Base-by-base conservation (phyloP, 1,140 invertebrate genomes). In the Magallana angulata region DNA sequence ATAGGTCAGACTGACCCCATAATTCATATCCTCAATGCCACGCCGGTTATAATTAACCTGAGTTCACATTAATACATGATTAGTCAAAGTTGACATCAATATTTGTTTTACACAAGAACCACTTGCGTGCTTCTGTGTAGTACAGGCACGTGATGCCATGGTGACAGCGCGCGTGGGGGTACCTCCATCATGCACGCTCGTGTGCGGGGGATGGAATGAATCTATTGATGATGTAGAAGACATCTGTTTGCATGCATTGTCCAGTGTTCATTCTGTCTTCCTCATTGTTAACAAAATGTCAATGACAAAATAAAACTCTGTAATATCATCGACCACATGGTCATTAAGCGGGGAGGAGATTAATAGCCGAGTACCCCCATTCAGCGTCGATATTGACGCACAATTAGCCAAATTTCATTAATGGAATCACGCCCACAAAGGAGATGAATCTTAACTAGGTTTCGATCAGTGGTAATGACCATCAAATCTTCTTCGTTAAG, bases 231-330 rank as follows among this genome's bases (percentile, higher is more conserved):
- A 14, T 14, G 60, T 16, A 64, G 14, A 64, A 16, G 60, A 64
- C 60, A 64, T 16, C 60, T 64, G 60, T 64, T 64, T 64, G 60
- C 60, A 76, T 76, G 68, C 68, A 76, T 76, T 76, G 68, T 76
- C 68, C 68, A 30, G 68, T 30, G 30, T 30, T 76, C 68, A 76
- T 30, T 24, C 24, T 30, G 68, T 76, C 68, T 48, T 12, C 24
- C 30, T 30, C 24, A 76, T 76, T 30, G 24, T 76, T 76, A 76
- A 76, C 68, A 12, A 76, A 16, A 76, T 76, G 68, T 24, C 68
- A 76, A 24, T 36, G 68, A 76, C 68, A 30, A 36, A 36, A 76
- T 76, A 76, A 76, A 76, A 76, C 36, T 24, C 24, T 9, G 68
- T 30, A 11, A 7, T 48, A 76, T 76, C 68, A 76, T 11, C 24